Percentiles rank a stretch among this genome's conserved stretches.
Conservation (phyloP, 2,113 vertebrate species). For the Rhombomys opimus region DNA sequence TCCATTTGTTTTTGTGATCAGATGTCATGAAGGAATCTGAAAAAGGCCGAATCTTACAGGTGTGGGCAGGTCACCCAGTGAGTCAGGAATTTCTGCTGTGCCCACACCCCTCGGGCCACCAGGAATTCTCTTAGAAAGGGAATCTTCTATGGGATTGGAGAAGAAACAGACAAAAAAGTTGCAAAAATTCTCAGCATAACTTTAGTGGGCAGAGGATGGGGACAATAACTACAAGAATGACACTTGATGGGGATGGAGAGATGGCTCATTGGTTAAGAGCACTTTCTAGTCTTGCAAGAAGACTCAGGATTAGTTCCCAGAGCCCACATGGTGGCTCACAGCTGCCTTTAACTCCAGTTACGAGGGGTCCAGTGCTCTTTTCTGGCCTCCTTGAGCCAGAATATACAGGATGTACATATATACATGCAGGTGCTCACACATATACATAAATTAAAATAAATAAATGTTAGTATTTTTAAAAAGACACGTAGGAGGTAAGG, state of each 20-base stretch:
- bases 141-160: background rate
- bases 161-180: background rate
- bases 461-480: background rate
- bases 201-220: background rate
- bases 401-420: background rate
- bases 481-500: background rate
- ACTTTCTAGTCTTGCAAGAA: background rate
- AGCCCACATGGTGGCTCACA: background rate
- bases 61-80: background rate
- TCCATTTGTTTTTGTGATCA: background rate
- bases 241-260: too few relatives aligned
- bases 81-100: background rate
- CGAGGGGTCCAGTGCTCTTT: too few relatives aligned
- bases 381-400: background rate
- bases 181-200: background rate
- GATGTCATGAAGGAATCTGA: background rate
- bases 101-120: background rate
- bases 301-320: background rate
- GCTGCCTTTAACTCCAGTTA: background rate
- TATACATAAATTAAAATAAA: background rate
- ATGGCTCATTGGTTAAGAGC: background rate
- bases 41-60: fast-evolving
- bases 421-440: background rate
- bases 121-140: background rate
- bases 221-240: background rate